These are phyloP conservation scores for Dicrurus megarhynchus DNA, from an alignment of 2,113 vertebrate species.

Conservation along the genomic window DNA sequence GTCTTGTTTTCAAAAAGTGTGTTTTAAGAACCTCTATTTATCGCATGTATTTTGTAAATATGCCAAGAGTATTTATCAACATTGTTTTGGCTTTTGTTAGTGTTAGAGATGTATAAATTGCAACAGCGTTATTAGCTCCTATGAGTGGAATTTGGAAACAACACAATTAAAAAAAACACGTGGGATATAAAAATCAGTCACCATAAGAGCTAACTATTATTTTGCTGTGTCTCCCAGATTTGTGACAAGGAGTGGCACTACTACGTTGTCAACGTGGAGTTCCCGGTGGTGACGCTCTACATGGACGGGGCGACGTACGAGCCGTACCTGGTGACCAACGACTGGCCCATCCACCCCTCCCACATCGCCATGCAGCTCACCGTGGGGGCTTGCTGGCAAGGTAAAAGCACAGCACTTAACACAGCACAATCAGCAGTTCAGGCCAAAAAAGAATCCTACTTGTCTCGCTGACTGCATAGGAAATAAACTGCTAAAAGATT, in stretches of 20 bases:
- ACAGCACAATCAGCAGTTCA: neutral
- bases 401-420: conserved; percentile 59
- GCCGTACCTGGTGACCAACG: conserved; percentile 96
- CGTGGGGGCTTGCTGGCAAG: conserved; percentile 98
- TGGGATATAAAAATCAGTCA: neutral
- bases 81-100: neutral
- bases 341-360: conserved; percentile 97
- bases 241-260: conserved; percentile 99
- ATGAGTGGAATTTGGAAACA: neutral
- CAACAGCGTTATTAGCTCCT: neutral
- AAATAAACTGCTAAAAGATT: neutral
- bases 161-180: neutral
- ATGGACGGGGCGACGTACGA: conserved; percentile 94
- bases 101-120: neutral
- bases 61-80: neutral
- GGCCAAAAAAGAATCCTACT: neutral
- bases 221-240: conserved; percentile 79
- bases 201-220: neutral
- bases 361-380: conserved; percentile 97
- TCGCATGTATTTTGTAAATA: neutral
- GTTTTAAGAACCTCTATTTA: neutral
- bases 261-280: conserved; percentile 94
- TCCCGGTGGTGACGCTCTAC: conserved; percentile 91
- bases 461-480: accelerated
- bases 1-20: neutral